Percentiles rank a stretch among this genome's conserved stretches.
phyloP scores from a whole-genome alignment of 2,797 vertebrate genomes.

The Crenuchus spilurus region DNA sequence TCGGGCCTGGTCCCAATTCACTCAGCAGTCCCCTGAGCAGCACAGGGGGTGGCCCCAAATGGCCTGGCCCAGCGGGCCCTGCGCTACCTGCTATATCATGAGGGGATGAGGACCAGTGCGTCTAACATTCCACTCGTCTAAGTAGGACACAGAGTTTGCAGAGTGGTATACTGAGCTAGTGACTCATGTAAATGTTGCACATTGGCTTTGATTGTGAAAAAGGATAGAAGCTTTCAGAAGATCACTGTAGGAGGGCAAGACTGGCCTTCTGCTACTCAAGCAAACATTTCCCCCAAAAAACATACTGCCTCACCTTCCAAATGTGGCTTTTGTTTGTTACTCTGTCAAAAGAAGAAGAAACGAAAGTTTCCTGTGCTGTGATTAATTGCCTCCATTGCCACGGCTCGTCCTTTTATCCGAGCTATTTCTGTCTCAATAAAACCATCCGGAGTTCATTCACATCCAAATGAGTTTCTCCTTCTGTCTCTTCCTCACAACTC shows the following conservation, averaged over 20 bases:
- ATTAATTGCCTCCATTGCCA: constrained; percentile 5
- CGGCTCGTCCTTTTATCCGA: constrained; percentile 25
- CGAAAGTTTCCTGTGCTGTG: constrained; percentile 8
- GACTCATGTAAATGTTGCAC: constrained; percentile 1
- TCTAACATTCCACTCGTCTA: constrained; percentile 5
- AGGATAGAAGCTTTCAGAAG: background rate
- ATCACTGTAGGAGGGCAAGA: background rate
- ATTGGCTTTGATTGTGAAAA: background rate
- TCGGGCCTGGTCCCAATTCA: constrained; percentile 57
- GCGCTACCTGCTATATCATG: constrained; percentile 20
- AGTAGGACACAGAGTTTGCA: constrained; percentile 24
- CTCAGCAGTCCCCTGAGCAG: constrained; percentile 44
- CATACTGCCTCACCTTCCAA: background rate
- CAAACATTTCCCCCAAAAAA: background rate
- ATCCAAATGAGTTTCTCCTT: constrained; percentile 33
- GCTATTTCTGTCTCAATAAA: constrained; percentile 12
- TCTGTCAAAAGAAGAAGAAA: background rate
- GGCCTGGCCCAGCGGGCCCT: constrained; percentile 42
- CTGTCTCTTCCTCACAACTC: background rate
- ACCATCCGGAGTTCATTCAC: constrained; percentile 12
- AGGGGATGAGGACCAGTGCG: constrained; percentile 21
- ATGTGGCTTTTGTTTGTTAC: background rate
- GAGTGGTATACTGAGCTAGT: background rate
- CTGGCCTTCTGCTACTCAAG: background rate
- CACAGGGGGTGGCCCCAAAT: constrained; percentile 27